Base-by-base conservation (phyloP, 92 coral and sea anemone genomes). In the Montipora capitata region DNA sequence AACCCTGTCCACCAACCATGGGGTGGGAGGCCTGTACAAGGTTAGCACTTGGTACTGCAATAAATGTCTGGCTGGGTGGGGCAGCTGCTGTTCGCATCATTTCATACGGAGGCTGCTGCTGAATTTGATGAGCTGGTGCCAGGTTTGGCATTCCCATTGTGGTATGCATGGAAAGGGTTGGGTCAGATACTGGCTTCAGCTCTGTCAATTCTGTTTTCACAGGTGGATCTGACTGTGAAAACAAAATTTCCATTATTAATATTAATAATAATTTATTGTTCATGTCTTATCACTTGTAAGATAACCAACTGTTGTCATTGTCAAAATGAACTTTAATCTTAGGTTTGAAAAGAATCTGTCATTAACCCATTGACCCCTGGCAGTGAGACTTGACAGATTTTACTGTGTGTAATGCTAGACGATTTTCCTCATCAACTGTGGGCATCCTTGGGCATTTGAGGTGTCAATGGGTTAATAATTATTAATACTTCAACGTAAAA, bases 191-290 rank as follows among this genome's bases (percentile, higher is more conserved):
- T 43, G 99, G 96, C 69, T 96, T 96, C 62, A 98, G 87, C 82
- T 98, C 99, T 39, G 99, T 98, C 79, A 98, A 57, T 65, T 98
- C 99, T 20, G 96, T 90, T 85, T 98, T 98, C 61, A 98, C 98
- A 67, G 92, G 94, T 18, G 83, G 40, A 76, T 64, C 74, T 76
- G 77, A 35, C 77, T 51, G 41, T 18, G 40, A 35, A 45, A 4
- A 75, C 58, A 45, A 45, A 49, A 0, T 10, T 1, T 1, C 6
- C 52, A 48, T 5, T 10, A 48, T 48, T 48, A 48, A 48, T 48
- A 48, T 27, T 27, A 27, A 27, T 27, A 27, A 27, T 27, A 27
- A 27, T 27, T 27, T 27, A 48, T 3, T 48, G 10, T 48, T 48
- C 52, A 1, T 27, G 35, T 27, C 35, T 27, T 27, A 27, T 27